Percentiles rank a stretch among this genome's conserved stretches.
phyloP scores from a whole-genome alignment of 1,140 invertebrate species.

The Metopolophium dirhodum region DNA sequence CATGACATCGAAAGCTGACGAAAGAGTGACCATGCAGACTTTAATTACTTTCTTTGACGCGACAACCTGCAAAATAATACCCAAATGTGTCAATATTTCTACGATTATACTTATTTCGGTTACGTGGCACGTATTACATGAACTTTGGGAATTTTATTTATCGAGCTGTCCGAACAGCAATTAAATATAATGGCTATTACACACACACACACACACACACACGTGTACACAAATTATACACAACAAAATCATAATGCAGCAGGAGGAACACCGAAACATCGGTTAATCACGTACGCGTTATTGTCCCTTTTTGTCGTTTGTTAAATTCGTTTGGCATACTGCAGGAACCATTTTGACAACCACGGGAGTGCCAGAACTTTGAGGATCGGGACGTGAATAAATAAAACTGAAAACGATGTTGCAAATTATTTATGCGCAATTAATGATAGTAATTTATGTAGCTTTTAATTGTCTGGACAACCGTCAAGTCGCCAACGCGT shows the following conservation, averaged over 20 bases:
- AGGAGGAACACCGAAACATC: background rate
- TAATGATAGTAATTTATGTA: background rate
- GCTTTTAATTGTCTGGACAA: background rate
- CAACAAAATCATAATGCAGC: background rate
- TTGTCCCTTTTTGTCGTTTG: slow-evolving; percentile 2
- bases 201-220: background rate
- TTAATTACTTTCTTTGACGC: background rate
- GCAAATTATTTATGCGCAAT: background rate
- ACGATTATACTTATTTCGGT: background rate
- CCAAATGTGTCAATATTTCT: background rate
- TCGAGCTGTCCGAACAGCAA: background rate
- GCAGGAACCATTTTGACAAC: background rate
- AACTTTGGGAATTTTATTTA: background rate
- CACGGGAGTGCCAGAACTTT: background rate
- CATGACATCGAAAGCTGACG: background rate
- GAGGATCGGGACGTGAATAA: background rate
- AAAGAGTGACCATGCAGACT: background rate
- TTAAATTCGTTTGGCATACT: background rate
- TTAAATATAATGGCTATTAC: background rate
- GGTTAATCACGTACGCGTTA: slow-evolving; percentile 9
- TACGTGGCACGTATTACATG: background rate
- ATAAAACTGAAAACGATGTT: background rate
- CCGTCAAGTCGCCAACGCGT: background rate
- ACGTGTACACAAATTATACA: background rate
- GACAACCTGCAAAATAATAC: background rate